Base-by-base conservation (phyloP, 2,113 vertebrate species). In the Vireo altiloquus region DNA sequence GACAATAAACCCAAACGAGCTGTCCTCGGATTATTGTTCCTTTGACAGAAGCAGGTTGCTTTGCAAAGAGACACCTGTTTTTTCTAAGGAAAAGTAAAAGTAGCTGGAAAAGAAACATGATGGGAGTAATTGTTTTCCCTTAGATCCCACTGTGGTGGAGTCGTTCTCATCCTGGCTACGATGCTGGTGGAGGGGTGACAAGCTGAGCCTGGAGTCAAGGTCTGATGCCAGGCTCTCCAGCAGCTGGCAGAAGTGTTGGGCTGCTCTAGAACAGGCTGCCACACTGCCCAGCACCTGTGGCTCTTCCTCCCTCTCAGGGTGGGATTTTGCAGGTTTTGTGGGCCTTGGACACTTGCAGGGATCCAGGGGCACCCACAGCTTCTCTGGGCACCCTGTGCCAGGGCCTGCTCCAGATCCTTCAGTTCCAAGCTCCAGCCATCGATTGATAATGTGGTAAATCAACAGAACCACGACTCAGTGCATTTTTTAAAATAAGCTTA, bases 151-250 rank as follows among this genome's bases (percentile, higher is more conserved):
- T 44, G 86, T 15, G 49, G 7, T 10, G 2, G 31, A 25, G 74
- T 27, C 2, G 7, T 8, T 40, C 33, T 0, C 3, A 1, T 19
- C 33, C 4, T 4, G 5, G 47, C 30, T 4, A 1, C 2, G 0
- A 40, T 3, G 7, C n/a, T 1, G 13, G 14, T 0, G 1, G 31
- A 27, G 8, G 30, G 2, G 6, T 5, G 4, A 2, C 17, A 66
- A 80, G 71, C 79, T 1, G 10, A 50, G 56, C 64, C n/a, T 18
- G 30, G 19, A 33, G 63, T 27, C 59, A 9, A 7, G 66, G 11
- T 39, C 80, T 72, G 25, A 0, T 5, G 24, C 15, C 50, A 11
- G 33, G 2, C 56, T 17, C n/a, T 16, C 1, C 9, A 82, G 90
- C 71, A 57, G 82, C 61, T 37, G 68, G n/a, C 40, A 23, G 8